Percentiles rank a stretch among this genome's conserved stretches.
Conservation (phyloP, 2,113 vertebrate species). For the Eira barbara region DNA sequence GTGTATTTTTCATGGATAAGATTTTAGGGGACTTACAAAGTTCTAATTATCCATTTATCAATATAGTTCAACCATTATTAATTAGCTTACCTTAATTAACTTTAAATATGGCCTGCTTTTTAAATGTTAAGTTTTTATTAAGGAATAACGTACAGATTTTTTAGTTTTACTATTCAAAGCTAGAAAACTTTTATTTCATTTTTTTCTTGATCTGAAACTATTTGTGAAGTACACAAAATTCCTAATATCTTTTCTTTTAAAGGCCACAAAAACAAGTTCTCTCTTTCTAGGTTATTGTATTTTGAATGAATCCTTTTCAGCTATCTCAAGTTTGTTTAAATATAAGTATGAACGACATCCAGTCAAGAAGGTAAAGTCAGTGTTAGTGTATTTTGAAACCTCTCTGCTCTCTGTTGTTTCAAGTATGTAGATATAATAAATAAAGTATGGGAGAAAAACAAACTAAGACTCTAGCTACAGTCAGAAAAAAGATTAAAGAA, state of each 20-base stretch:
- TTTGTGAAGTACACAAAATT: constrained; percentile 11
- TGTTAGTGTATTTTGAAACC: constrained; percentile 9
- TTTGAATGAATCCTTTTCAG: constrained; percentile 19
- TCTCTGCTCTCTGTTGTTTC: background rate
- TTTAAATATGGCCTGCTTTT: background rate
- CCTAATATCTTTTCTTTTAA: background rate
- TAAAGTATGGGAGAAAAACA: background rate
- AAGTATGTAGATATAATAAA: background rate
- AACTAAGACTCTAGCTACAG: background rate
- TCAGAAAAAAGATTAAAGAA: background rate
- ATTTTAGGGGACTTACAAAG: background rate
- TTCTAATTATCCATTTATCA: background rate
- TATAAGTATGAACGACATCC: constrained; percentile 14
- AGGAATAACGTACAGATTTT: background rate
- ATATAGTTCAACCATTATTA: background rate
- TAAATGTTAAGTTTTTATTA: constrained; percentile 35
- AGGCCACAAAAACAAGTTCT: background rate
- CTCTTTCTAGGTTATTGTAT: constrained; percentile 32
- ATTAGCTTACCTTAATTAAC: constrained; percentile 22
- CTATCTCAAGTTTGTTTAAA: constrained; percentile 8
- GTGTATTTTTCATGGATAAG: background rate
- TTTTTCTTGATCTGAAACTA: constrained; percentile 41
- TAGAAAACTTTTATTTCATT: background rate
- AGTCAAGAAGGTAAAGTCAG: constrained; percentile 24
- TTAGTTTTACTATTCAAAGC: background rate